A percentile compares a stretch with the other conserved stretches of the same genome.
Evolutionary conservation across 30 jellyfish, hydroid and myxozoan species (phyloP).

Genomic region (Sanderia malayensis): DNA sequence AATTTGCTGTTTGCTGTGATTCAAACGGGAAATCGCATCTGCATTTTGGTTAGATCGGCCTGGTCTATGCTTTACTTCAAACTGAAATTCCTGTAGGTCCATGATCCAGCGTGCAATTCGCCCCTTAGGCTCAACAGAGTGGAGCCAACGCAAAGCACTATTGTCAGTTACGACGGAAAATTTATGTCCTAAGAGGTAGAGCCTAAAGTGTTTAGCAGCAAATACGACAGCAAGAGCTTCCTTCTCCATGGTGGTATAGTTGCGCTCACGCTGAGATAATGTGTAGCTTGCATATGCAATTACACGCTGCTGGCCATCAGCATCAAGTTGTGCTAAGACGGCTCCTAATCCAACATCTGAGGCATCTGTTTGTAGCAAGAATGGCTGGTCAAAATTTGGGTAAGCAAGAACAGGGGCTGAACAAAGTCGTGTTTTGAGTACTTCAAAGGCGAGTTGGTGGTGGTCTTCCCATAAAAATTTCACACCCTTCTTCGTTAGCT

Average conservation of each 20-base stretch:
- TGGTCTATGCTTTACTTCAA: not conserved
- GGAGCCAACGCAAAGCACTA: conserved; percentile 2
- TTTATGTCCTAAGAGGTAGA: not conserved
- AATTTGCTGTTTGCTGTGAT: too few species aligned
- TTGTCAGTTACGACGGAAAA: conserved; percentile 2
- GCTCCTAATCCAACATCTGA: too few species aligned
- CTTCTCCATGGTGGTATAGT: conserved; percentile 8
- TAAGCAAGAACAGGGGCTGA: conserved; percentile 17
- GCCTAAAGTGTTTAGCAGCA: conserved; percentile 2
- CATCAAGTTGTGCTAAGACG: not conserved
- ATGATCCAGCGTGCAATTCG: conserved; percentile 1
- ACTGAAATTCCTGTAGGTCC: not conserved
- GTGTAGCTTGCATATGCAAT: conserved; percentile 7
- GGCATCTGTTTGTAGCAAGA: not conserved
- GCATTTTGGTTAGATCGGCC: not conserved
- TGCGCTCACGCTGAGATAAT: conserved; percentile 6
- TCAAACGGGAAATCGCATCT: not conserved
- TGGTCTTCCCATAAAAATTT: conserved; percentile 4
- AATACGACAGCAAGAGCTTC: conserved; percentile 22
- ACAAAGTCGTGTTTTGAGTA: not conserved
- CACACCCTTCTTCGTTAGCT: not conserved
- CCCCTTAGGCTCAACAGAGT: not conserved
- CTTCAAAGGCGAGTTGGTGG: not conserved
- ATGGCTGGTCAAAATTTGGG: conserved; percentile 12
- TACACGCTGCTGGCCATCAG: conserved; percentile 9